Conservation (phyloP, 1,140 invertebrate genomes). For the Bicyclus anynana region DNA sequence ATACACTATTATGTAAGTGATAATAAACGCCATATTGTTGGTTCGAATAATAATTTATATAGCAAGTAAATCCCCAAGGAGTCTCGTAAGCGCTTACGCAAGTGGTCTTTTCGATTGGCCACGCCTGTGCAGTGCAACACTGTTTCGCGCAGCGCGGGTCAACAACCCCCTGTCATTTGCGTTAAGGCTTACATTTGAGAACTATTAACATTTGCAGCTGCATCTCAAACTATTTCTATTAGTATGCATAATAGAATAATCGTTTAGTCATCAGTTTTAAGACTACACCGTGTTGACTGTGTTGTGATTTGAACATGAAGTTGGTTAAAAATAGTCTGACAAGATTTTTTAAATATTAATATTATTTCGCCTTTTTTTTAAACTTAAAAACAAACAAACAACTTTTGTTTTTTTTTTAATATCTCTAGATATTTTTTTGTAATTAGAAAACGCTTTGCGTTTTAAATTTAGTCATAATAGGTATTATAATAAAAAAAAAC, state of each 20-base stretch:
- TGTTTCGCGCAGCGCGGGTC: conserved; percentile 51
- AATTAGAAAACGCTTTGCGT: too few relatives aligned
- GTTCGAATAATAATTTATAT: not conserved
- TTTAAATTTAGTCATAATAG: too few relatives aligned
- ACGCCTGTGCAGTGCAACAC: conserved; percentile 56
- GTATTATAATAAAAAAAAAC: too few relatives aligned
- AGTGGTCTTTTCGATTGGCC: conserved; percentile 52
- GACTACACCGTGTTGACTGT: too few relatives aligned
- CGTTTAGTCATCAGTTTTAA: too few relatives aligned
- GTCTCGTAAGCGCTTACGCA: conserved; percentile 52
- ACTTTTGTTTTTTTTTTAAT: too few relatives aligned
- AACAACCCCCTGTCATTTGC: conserved; percentile 39
- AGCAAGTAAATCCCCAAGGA: conserved; percentile 38
- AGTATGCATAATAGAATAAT: not conserved
- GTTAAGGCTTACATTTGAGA: conserved; percentile 27
- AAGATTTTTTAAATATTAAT: too few relatives aligned
- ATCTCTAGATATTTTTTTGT: too few relatives aligned
- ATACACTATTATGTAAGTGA: not conserved
- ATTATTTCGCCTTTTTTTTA: too few relatives aligned
- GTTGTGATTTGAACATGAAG: too few relatives aligned
- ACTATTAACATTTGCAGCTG: conserved; percentile 28
- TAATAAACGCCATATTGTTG: not conserved
- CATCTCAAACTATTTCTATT: conserved; percentile 18
- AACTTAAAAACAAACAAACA: too few relatives aligned
- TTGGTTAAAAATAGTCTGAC: too few relatives aligned